Evolutionary conservation across 2,888 invertebrate species (phyloP).

Genomic region (Dioctria linearis): DNA sequence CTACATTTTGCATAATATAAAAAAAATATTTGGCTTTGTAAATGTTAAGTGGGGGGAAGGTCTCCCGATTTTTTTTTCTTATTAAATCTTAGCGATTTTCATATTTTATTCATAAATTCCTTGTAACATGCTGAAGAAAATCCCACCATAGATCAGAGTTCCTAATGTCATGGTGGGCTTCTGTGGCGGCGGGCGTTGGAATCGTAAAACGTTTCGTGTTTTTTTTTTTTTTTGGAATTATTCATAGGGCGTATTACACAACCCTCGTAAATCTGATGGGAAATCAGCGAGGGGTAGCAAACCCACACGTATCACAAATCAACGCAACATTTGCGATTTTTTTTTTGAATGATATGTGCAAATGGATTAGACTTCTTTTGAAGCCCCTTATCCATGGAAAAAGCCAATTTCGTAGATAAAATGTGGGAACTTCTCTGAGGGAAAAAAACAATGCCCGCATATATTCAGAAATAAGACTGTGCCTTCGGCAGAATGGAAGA

Average conservation of each 20-base stretch:
- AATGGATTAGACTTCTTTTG: conserved; percentile 1
- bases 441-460: conserved; percentile 5
- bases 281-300: conserved; percentile 24
- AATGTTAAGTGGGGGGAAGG: neutral
- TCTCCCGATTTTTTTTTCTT: conserved; percentile 8
- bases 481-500: neutral
- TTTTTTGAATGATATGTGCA: conserved; percentile 33
- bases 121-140: conserved; percentile 5
- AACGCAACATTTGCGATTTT: conserved; percentile 30
- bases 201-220: conserved; percentile 43
- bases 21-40: conserved; percentile 14
- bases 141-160: conserved; percentile 32
- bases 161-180: conserved; percentile 34
- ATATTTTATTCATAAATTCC: conserved; percentile 49
- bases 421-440: neutral
- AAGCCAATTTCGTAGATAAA: conserved; percentile 9
- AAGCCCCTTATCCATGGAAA: conserved; percentile 7
- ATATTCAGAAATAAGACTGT: neutral
- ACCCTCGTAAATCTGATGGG: conserved; percentile 39
- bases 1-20: conserved; percentile 38
- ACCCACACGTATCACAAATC: conserved; percentile 38
- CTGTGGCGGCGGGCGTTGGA: neutral
- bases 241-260: conserved; percentile 32
- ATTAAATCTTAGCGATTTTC: conserved; percentile 47
- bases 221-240: conserved; percentile 8